Evolutionary conservation across 2,888 invertebrate genomes (phyloP).

Genomic region (Epinotia brunnichana): DNA sequence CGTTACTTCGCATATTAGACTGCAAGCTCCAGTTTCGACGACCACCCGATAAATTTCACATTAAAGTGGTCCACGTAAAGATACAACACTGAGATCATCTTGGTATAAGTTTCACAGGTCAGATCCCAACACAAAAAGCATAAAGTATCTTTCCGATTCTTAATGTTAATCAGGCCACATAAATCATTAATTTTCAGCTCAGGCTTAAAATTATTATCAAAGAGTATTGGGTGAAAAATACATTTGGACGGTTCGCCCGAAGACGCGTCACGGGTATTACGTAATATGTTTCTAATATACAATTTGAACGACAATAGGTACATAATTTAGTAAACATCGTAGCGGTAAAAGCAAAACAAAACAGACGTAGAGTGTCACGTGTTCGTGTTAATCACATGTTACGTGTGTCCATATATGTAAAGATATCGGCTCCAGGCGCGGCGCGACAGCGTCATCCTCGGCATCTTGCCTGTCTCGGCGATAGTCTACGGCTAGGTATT

Average conservation of each 20-base stretch:
- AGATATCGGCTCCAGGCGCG: slow-evolving; percentile 31
- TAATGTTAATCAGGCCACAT: slow-evolving; percentile 79
- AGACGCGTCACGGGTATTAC: slow-evolving; percentile 67
- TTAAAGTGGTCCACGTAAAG: slow-evolving; percentile 54
- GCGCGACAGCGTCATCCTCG: slow-evolving; percentile 58
- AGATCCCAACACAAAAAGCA: slow-evolving; percentile 79
- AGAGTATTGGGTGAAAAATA: slow-evolving; percentile 85
- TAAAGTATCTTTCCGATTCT: slow-evolving; percentile 64
- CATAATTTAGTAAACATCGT: slow-evolving; percentile 81
- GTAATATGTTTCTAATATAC: slow-evolving; percentile 67
- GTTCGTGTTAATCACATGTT: slow-evolving; percentile 82
- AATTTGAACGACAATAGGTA: slow-evolving; percentile 68
- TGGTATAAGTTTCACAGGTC: slow-evolving; percentile 64
- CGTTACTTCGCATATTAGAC: slow-evolving; percentile 50
- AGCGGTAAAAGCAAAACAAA: slow-evolving; percentile 83
- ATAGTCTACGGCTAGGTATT: slow-evolving; percentile 73
- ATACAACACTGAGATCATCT: slow-evolving; percentile 65
- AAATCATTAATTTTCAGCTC: slow-evolving; percentile 70
- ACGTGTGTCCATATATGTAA: slow-evolving; percentile 63
- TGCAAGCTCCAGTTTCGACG: slow-evolving; percentile 65
- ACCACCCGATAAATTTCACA: slow-evolving; percentile 56
- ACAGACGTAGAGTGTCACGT: slow-evolving; percentile 75
- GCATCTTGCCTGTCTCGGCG: slow-evolving; percentile 61
- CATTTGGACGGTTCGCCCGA: slow-evolving; percentile 75
- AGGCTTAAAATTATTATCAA: slow-evolving; percentile 73